Conservation (phyloP, 2,113 vertebrate genomes). For the Panthera uncia region DNA sequence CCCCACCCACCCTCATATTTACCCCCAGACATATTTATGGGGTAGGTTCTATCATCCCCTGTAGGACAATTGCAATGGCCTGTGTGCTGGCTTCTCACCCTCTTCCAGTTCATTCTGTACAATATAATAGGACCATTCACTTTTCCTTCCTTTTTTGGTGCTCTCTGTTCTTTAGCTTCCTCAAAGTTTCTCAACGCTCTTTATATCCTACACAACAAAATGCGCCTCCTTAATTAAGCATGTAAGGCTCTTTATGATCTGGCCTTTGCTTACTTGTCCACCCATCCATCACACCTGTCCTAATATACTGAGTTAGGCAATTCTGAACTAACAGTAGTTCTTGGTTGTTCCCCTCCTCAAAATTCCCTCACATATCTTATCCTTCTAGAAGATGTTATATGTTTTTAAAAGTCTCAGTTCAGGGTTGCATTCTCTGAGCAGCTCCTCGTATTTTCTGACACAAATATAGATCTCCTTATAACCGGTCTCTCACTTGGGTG, state of each 20-base stretch:
- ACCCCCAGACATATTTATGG: neutral
- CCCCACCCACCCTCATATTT: too few relatives aligned
- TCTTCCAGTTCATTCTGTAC: neutral
- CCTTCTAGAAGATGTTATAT: neutral
- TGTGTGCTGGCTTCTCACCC: neutral
- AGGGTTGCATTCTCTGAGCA: neutral
- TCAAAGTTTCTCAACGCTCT: neutral
- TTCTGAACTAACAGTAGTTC: neutral
- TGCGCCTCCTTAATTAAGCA: neutral
- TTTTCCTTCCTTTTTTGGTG: neutral
- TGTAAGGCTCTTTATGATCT: neutral
- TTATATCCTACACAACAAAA: neutral
- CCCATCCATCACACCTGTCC: neutral
- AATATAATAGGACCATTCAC: too few relatives aligned
- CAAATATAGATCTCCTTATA: neutral
- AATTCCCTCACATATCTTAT: neutral
- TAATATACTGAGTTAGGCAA: neutral
- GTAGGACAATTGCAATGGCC: neutral
- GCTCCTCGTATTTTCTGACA: neutral
- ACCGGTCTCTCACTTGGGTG: neutral
- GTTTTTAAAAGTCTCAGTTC: neutral
- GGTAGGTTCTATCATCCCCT: neutral
- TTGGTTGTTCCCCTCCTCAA: neutral
- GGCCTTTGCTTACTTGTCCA: neutral
- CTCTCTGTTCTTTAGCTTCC: neutral